These are phyloP conservation scores for Zaprionus ornatus DNA, from an alignment of 1,140 invertebrate genomes.

Conservation along the genomic window DNA sequence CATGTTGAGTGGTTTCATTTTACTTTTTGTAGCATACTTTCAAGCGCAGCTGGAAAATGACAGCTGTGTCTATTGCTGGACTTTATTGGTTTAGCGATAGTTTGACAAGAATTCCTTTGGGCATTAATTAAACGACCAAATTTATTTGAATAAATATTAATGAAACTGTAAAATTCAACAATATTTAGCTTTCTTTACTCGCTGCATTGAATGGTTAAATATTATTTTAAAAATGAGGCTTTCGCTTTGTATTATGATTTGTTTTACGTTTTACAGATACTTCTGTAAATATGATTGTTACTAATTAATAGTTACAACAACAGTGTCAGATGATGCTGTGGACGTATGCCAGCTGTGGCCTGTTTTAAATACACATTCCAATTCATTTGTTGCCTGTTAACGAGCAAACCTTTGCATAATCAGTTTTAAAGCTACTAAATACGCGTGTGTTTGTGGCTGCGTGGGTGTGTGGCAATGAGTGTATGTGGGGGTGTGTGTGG, in stretches of 20 bases:
- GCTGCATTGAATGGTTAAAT: background rate
- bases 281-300: background rate
- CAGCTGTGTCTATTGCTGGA: background rate
- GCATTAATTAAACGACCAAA: no score
- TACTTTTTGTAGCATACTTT: background rate
- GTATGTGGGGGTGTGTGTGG: slow-evolving; percentile 25
- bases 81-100: background rate
- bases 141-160: no score
- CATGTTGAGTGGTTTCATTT: background rate
- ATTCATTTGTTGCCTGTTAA: slow-evolving; percentile 42
- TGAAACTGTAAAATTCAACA: no score
- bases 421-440: slow-evolving; percentile 36
- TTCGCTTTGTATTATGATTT: no score
- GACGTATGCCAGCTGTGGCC: background rate
- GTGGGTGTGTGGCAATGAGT: slow-evolving; percentile 4
- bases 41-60: background rate
- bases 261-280: background rate
- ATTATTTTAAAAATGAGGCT: background rate
- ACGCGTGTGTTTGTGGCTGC: slow-evolving; percentile 6
- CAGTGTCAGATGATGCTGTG: background rate
- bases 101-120: no score
- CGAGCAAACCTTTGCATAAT: slow-evolving; percentile 38
- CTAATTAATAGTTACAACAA: background rate
- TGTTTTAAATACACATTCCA: slow-evolving; percentile 7
- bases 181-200: no score